Conservation (phyloP, 2,888 invertebrate species). For the Polymixis flavicincta region DNA sequence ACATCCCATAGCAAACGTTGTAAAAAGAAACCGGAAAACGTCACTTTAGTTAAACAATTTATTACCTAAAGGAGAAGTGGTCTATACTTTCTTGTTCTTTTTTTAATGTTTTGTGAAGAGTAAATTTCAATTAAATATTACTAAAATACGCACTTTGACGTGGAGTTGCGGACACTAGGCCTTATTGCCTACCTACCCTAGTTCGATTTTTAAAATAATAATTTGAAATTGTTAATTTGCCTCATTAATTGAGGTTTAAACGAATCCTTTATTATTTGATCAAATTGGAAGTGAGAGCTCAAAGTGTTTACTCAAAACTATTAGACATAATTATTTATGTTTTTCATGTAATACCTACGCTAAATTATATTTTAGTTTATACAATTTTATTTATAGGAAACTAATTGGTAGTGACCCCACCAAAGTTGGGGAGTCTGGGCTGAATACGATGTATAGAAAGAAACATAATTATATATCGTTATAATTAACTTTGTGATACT, state of each 20-base stretch:
- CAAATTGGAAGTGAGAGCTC: conserved; percentile 8
- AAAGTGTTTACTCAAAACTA: neutral
- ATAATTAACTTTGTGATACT: conserved; percentile 53
- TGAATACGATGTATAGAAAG: neutral
- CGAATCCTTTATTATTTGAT: neutral
- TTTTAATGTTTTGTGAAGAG: neutral
- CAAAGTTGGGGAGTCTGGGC: neutral
- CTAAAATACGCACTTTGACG: no score
- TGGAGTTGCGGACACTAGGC: neutral
- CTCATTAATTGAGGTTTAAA: neutral
- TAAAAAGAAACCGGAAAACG: conserved; percentile 14
- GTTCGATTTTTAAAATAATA: neutral
- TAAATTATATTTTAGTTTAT: conserved; percentile 5
- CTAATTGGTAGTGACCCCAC: neutral
- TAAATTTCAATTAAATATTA: neutral
- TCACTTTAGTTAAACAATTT: neutral
- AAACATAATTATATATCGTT: conserved; percentile 2
- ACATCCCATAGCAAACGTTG: neutral
- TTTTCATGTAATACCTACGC: conserved; percentile 11
- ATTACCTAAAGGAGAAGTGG: neutral
- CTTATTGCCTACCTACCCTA: neutral
- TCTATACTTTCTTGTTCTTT: conserved; percentile 2
- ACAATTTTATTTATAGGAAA: conserved; percentile 22
- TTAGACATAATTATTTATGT: neutral
- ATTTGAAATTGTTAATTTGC: conserved; percentile 6